Evolutionary conservation across 1,140 invertebrate species (phyloP).

Genomic region (Heliconius congener): DNA sequence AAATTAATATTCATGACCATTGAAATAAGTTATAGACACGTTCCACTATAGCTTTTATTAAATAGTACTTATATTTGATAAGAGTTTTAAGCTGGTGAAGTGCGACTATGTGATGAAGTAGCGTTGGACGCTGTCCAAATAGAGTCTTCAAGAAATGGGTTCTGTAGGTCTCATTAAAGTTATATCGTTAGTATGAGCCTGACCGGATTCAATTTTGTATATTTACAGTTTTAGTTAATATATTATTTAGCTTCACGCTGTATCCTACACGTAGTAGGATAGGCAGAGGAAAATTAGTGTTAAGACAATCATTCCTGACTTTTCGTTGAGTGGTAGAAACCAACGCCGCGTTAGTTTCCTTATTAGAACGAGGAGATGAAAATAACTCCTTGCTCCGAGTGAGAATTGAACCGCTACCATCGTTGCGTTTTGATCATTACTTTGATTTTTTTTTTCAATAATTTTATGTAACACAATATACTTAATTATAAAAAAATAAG

Average conservation of each 20-base stretch:
- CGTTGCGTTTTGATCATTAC: no score
- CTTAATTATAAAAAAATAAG: no score
- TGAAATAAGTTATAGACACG: background rate
- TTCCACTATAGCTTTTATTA: background rate
- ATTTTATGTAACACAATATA: no score
- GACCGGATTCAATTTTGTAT: background rate
- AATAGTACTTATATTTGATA: background rate
- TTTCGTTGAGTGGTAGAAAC: no score
- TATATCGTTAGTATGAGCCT: background rate
- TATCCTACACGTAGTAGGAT: no score
- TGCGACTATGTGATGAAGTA: conserved; percentile 25
- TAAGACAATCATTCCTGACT: no score
- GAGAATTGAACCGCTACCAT: no score
- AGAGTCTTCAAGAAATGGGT: conserved; percentile 16
- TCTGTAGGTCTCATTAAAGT: conserved; percentile 13
- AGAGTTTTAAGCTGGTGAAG: background rate
- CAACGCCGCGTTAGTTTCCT: no score
- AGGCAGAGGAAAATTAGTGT: no score
- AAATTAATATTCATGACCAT: background rate
- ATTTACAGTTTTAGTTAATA: background rate
- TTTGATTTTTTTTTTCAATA: no score
- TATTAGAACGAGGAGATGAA: no score
- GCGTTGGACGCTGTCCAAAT: conserved; percentile 22
- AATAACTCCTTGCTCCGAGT: no score
- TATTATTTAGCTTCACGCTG: background rate